Conservation (phyloP, 23 tunicate genomes). For the Trididemnum clinides region DNA sequence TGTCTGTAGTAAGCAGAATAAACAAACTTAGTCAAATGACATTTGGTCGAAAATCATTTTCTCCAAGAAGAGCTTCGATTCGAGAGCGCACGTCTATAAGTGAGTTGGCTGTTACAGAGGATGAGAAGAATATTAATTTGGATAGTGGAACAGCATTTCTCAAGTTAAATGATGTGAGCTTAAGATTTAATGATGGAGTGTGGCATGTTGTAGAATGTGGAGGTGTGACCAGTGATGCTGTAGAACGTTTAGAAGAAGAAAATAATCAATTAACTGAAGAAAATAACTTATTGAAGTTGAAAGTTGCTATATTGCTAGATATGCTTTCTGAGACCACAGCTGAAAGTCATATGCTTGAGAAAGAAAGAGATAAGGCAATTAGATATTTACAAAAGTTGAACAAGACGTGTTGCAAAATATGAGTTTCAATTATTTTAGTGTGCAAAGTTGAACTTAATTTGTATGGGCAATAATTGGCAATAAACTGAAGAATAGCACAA, state of each 20-base stretch:
- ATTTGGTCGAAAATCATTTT: background rate
- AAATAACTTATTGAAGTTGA: background rate
- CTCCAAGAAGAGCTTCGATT: background rate
- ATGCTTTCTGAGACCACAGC: conserved; percentile 12
- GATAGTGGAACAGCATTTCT: background rate
- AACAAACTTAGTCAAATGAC: no score
- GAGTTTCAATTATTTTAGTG: no score
- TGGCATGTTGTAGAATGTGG: background rate
- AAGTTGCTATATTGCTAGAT: background rate
- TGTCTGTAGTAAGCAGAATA: no score
- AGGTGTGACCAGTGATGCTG: background rate
- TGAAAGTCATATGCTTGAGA: background rate
- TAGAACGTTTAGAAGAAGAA: background rate
- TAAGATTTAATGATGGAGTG: background rate
- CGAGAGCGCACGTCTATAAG: background rate
- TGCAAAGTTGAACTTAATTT: no score
- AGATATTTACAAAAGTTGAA: background rate
- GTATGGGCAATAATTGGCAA: no score
- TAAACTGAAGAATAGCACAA: no score
- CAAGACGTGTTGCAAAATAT: no score
- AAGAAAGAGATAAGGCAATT: background rate
- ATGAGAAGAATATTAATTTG: background rate
- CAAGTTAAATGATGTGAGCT: background rate
- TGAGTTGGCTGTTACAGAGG: background rate
- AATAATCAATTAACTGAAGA: background rate